These are phyloP conservation scores for Ammospiza maritima DNA, from an alignment of 2,797 vertebrate species.

Conservation along the genomic window DNA sequence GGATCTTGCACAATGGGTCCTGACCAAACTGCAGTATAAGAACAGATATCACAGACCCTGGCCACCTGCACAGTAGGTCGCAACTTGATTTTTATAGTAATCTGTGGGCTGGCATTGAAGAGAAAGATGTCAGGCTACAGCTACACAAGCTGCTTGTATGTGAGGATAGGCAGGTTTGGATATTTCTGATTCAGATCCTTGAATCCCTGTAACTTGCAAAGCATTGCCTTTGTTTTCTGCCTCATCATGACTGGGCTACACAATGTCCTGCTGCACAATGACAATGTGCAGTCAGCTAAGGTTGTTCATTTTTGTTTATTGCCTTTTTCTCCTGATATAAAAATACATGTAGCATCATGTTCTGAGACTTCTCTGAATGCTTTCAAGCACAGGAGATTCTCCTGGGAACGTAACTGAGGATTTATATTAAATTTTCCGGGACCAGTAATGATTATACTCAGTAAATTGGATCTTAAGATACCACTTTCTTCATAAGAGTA, in stretches of 20 bases:
- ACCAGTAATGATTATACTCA: neutral
- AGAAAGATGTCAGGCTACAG: neutral
- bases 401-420: neutral
- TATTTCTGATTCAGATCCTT: neutral
- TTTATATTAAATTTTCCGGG: neutral
- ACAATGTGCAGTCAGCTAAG: neutral
- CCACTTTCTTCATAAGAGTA: neutral
- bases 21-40: neutral
- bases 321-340: neutral
- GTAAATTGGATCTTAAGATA: neutral
- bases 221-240: neutral
- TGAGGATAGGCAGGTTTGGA: neutral
- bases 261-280: neutral
- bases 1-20: neutral
- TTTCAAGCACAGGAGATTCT: neutral
- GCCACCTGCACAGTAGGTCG: neutral
- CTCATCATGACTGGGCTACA: neutral
- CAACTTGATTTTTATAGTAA: neutral
- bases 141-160: neutral
- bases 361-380: neutral
- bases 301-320: neutral
- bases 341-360: neutral
- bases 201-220: neutral
- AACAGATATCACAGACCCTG: neutral
- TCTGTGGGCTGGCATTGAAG: neutral